Conservation (phyloP, 2,888 invertebrate genomes). For the Zelleria hepariella region DNA sequence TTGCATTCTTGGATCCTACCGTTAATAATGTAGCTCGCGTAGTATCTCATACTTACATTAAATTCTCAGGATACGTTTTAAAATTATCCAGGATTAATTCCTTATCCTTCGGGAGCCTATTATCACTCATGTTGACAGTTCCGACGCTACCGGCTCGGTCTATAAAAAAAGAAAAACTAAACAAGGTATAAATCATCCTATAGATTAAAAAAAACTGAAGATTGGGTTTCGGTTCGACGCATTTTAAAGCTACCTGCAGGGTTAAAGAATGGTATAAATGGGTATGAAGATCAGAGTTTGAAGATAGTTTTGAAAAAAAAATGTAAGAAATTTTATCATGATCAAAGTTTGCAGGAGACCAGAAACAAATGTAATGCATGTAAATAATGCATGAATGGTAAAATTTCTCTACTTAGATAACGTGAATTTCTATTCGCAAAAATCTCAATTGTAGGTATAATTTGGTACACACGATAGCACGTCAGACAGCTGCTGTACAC, state of each 20-base stretch:
- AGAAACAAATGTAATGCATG: no score
- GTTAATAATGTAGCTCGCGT: not conserved
- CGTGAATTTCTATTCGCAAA: no score
- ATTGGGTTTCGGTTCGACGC: constrained; percentile 40
- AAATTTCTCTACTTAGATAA: no score
- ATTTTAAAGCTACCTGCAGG: constrained; percentile 54
- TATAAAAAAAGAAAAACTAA: constrained; percentile 23
- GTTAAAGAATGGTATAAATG: no score
- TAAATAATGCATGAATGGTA: no score
- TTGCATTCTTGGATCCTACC: not conserved
- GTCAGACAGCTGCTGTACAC: no score
- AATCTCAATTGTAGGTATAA: no score
- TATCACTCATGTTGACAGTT: constrained; percentile 32
- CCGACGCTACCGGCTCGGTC: constrained; percentile 27
- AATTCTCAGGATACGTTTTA: not conserved
- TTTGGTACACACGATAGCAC: no score
- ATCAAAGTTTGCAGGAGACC: not conserved
- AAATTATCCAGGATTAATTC: not conserved
- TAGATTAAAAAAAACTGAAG: constrained; percentile 31
- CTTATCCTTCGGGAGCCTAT: not conserved
- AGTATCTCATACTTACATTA: not conserved
- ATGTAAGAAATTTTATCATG: constrained; percentile 13
- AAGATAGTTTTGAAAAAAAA: no score
- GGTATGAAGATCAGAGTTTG: no score
- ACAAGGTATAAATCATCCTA: constrained; percentile 34